A percentile compares a stretch with the other conserved stretches of the same genome.
phyloP scores from a whole-genome alignment of 2,797 vertebrate species.

The Helarctos malayanus region DNA sequence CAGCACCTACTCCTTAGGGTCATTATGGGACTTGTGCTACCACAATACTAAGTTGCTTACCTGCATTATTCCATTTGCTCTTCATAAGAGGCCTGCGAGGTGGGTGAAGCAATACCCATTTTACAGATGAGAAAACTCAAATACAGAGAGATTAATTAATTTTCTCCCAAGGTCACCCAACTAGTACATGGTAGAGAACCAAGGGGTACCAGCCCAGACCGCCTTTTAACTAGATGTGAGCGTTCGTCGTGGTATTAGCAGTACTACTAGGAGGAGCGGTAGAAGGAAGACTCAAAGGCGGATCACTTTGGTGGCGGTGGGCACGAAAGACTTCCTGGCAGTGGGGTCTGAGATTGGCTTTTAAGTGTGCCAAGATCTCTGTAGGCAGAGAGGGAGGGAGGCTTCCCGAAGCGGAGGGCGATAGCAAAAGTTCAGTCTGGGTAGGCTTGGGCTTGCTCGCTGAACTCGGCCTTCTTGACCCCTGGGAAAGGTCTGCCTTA shows the following conservation, averaged over 20 bases:
- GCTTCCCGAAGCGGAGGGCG: not conserved
- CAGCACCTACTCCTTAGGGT: not conserved
- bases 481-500: not conserved
- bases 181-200: not conserved
- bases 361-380: not conserved
- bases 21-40: not conserved
- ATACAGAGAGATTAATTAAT: not conserved
- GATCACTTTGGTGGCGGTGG: not conserved
- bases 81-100: not conserved
- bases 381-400: not conserved
- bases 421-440: not conserved
- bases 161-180: not conserved
- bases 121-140: slow-evolving; percentile 43
- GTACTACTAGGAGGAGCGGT: not conserved
- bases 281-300: not conserved
- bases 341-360: not conserved
- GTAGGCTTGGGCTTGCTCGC: not conserved
- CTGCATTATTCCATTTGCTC: not conserved
- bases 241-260: not conserved
- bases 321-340: not conserved
- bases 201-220: not conserved
- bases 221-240: not conserved
- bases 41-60: not conserved
- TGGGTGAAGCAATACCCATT: not conserved
- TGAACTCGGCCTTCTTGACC: not conserved